Base-by-base conservation (phyloP, 2,113 vertebrate species). In the Litocranius walleri region DNA sequence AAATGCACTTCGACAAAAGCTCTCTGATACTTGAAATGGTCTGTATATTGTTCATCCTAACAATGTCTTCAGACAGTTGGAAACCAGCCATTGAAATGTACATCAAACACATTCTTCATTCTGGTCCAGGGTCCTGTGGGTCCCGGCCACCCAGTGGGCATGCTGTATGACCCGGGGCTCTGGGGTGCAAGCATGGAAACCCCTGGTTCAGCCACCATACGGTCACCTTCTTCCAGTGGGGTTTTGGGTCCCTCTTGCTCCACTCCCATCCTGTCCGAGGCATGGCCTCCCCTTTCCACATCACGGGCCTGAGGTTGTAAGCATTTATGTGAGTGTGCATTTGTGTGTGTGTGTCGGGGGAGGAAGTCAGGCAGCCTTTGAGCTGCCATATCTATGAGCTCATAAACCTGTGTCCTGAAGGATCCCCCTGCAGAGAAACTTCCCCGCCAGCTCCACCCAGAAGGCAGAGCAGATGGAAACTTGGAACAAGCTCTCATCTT, bases 391-490 rank as follows among this genome's bases (percentile, higher is more conserved):
- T 45, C 92, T 21, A 12, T 96, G 96, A 96, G 95, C 97, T 98
- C 98, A 97, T 52, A 43, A 45, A 5, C 92, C 12, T 8, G 54
- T 15, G 81, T 61, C 45, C 92, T 29, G n/a, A 62, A 94, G 67
- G 84, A 71, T 45, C 67, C 52, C 71, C 71, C 91, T n/a, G 81
- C 88, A 45, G 86, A 81, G 91, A 93, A 36, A 50, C 87, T 64
- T 83, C 80, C 61, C 62, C 2, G 27, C 78, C 54, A 45, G 85
- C 97, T 90, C 97, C 89, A 56, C 97, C 96, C 97, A 88, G 89
- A 54, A 82, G 81, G 94, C 71, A 94, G 92, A 93, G 71, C 97
- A 94, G 97, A 98, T 97, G 98, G 97, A 96, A 96, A 98, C 96
- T 93, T 97, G 94, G 96, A 97, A 62, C 88, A 74, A 91, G 94